Evolutionary conservation across 2,113 vertebrate genomes (phyloP).

Genomic region (Plestiodon gilberti): DNA sequence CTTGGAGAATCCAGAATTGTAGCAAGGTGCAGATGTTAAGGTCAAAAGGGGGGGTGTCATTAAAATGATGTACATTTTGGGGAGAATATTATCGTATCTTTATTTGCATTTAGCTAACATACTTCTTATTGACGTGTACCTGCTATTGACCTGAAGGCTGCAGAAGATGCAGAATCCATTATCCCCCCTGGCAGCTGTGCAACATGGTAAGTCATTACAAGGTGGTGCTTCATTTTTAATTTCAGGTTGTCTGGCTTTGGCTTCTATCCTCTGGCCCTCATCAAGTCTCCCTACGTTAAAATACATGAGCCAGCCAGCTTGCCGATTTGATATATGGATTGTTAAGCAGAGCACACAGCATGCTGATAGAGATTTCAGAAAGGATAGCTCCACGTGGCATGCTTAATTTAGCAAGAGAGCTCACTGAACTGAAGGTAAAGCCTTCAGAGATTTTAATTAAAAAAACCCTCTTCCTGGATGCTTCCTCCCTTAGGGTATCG

Average conservation of each 20-base stretch:
- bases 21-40: not conserved
- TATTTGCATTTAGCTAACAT: not conserved
- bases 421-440: slow-evolving; percentile 8
- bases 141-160: not conserved
- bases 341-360: not conserved
- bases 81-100: not conserved
- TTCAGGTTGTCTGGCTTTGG: not conserved
- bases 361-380: not conserved
- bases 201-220: not conserved
- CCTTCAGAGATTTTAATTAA: not conserved
- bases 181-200: not conserved
- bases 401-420: slow-evolving; percentile 21
- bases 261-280: not conserved
- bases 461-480: not conserved
- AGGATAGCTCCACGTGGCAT: rapidly evolving
- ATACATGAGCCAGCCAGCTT: not conserved
- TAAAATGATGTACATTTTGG: not conserved
- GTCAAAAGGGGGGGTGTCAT: not conserved
- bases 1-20: not conserved
- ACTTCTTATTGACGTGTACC: not conserved
- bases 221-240: not conserved
- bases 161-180: not conserved
- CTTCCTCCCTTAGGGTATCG: not conserved
- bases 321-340: not conserved
- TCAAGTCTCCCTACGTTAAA: not conserved